These are phyloP conservation scores for Argya squamiceps DNA, from an alignment of 2,797 vertebrate species.

Conservation along the genomic window DNA sequence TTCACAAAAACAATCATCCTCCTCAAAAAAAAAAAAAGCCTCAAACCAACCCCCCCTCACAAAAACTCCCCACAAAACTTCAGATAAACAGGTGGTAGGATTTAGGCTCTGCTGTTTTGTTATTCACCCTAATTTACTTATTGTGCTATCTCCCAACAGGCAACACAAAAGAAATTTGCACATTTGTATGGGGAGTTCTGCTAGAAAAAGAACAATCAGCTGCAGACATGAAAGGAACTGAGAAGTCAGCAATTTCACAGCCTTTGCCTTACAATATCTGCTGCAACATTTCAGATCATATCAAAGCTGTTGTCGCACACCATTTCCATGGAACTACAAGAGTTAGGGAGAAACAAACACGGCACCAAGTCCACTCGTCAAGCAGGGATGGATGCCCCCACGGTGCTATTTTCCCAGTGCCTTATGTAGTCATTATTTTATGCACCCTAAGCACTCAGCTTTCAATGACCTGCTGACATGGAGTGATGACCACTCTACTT, in stretches of 20 bases:
- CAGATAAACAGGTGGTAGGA: neutral
- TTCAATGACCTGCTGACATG: neutral
- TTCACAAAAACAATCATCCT: neutral
- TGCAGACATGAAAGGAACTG: conserved; percentile 20
- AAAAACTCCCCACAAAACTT: rapidly evolving
- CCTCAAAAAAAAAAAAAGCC: neutral
- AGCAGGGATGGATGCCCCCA: neutral
- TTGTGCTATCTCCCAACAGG: neutral
- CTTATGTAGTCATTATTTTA: neutral
- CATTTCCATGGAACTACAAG: neutral
- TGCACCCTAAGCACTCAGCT: neutral
- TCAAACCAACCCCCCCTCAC: rapidly evolving
- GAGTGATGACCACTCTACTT: neutral
- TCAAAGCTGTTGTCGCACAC: neutral
- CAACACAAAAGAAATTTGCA: conserved; percentile 9
- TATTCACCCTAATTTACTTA: neutral
- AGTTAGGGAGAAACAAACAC: neutral
- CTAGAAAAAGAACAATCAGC: conserved; percentile 41
- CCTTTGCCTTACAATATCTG: conserved; percentile 5
- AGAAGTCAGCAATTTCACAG: conserved; percentile 38
- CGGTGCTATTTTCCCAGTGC: neutral
- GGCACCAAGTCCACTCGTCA: neutral
- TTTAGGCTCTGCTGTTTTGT: neutral
- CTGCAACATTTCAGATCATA: neutral
- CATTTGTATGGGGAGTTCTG: neutral